Evolutionary conservation across 2,888 invertebrate species (phyloP).

Genomic region (Syritta pipiens): DNA sequence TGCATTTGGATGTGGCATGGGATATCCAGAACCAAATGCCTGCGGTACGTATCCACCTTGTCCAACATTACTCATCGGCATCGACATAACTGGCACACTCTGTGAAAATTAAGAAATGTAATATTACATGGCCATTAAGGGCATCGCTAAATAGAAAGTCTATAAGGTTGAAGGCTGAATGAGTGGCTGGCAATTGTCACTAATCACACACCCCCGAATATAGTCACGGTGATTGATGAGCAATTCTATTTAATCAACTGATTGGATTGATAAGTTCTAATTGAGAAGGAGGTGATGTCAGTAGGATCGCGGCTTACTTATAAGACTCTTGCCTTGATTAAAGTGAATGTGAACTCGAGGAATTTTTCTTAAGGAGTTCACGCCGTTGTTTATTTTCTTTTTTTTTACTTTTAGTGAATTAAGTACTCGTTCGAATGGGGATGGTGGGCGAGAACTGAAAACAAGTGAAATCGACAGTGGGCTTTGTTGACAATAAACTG

Average conservation of each 20-base stretch:
- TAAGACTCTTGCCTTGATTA: neutral
- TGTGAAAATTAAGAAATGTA: neutral
- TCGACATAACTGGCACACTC: constrained; percentile 48
- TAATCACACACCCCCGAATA: constrained; percentile 14
- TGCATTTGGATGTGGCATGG: constrained; percentile 71
- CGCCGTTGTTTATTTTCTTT: constrained; percentile 5
- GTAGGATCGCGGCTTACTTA: neutral
- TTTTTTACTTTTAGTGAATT: constrained; percentile 20
- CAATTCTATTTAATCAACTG: neutral
- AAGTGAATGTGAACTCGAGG: neutral
- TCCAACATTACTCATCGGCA: constrained; percentile 75
- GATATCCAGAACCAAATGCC: constrained; percentile 73
- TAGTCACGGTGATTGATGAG: neutral
- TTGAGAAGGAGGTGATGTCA: no score
- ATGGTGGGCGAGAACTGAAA: neutral
- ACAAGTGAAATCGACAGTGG: neutral
- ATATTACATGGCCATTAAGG: neutral
- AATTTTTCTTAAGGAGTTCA: neutral
- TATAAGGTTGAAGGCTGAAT: no score
- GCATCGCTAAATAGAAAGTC: neutral
- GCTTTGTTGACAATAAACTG: constrained; percentile 2
- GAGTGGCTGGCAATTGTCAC: no score
- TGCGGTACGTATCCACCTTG: constrained; percentile 77
- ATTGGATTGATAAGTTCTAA: neutral
- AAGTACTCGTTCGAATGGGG: neutral